Base-by-base conservation (phyloP, 2,797 vertebrate genomes). In the Hephaestus fuliginosus region DNA sequence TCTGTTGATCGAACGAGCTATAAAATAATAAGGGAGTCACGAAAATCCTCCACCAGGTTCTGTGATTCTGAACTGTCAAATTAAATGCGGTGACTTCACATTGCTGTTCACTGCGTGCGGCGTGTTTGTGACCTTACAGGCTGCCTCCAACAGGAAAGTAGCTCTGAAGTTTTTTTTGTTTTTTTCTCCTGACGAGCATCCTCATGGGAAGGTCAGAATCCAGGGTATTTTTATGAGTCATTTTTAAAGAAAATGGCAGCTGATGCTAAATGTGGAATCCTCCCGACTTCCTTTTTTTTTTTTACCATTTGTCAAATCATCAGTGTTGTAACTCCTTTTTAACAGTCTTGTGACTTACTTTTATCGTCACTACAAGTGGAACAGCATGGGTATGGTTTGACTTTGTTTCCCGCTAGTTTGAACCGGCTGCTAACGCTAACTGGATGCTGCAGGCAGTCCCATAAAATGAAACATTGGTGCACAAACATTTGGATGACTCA, bases 1-100 rank as follows among this genome's bases (percentile, higher is more conserved):
- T 74, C 57, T 92, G 93, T 73, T 73, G 69, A 85, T 84, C 66
- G 70, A 90, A 85, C 63, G 55, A 75, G 43, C 61, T 22, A 30
- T 74, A 48, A 65, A 85, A 81, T 48, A 83, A 86, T 74, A 51
- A 0, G n/a, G 43, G 28, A 83, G 68, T 79, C 73, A 78, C 57
- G 61, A 78, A 53, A 78, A 63, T 63, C 72, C 67, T 55, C 62
- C 39, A 3, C 0, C 18, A 67, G 65, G 67, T 41, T 67, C 22
- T 51, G 30, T 10, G 20, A 80, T 62, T 74, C 43, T 62, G 25
- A 53, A 2, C 48, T 46, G 13, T 75, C 15, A 60, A 8, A 77
- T 76, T 2, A 28, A 61, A 62, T 30, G 57, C 2, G 55, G 51
- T 67, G 28, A 55, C 20, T 43, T 81, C 25, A 56, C 43, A 36